Conservation (phyloP, 1,140 invertebrate species). For the Papilio polytes region DNA sequence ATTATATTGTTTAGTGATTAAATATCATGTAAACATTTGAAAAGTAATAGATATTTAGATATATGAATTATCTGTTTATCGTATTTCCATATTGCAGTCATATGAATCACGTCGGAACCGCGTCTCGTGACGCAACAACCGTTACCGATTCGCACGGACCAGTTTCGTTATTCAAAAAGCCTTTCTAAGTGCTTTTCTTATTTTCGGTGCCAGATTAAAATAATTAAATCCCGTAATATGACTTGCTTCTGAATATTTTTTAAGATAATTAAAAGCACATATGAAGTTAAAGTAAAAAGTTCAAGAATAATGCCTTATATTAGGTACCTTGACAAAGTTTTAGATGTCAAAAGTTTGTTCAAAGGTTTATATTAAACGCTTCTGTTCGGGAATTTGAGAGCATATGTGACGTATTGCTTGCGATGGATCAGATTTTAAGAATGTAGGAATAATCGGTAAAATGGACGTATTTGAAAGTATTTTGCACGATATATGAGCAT, state of each 20-base stretch:
- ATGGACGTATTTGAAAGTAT: too few species aligned
- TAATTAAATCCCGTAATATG: conserved; percentile 29
- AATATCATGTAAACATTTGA: neutral
- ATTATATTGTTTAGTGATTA: conserved; percentile 1
- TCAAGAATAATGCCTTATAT: too few species aligned
- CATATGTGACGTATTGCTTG: too few species aligned
- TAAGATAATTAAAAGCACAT: neutral
- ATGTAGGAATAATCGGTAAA: too few species aligned
- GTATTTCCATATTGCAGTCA: conserved; percentile 26
- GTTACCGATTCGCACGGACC: conserved; percentile 45
- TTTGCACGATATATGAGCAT: neutral
- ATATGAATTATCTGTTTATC: conserved; percentile 22
- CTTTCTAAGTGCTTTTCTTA: conserved; percentile 21
- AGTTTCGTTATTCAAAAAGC: conserved; percentile 31
- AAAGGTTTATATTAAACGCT: neutral
- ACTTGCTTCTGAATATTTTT: neutral
- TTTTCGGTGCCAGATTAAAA: neutral
- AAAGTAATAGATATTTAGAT: neutral
- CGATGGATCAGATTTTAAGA: too few species aligned
- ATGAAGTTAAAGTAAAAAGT: neutral
- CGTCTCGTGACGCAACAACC: conserved; percentile 43
- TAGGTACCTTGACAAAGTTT: neutral
- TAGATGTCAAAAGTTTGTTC: neutral
- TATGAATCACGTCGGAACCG: conserved; percentile 30
- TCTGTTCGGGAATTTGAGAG: too few species aligned